Evolutionary conservation across 2,888 invertebrate genomes (phyloP).

Genomic region (Helobdella robusta): DNA sequence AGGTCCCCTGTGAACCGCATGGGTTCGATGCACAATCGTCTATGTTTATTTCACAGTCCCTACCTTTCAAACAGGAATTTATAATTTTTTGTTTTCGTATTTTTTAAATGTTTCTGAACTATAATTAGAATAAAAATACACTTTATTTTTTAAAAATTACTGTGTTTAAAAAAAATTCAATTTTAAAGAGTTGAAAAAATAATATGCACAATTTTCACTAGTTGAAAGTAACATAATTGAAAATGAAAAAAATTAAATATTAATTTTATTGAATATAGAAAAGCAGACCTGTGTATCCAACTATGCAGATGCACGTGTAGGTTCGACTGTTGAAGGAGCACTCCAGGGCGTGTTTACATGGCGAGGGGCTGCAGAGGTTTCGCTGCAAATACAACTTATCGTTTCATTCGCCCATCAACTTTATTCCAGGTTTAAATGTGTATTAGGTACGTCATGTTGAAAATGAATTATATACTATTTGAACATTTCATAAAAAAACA

Average conservation of each 20-base stretch:
- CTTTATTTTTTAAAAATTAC: too few species aligned
- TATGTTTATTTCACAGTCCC: slow-evolving; percentile 58
- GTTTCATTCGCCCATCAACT: neutral
- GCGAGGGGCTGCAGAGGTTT: neutral
- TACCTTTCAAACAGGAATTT: neutral
- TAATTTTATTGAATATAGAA: neutral
- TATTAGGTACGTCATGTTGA: too few species aligned
- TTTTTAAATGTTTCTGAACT: neutral
- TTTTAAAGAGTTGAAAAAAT: neutral
- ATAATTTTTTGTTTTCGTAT: neutral
- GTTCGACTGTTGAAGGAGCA: slow-evolving; percentile 7
- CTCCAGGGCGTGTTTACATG: slow-evolving; percentile 1
- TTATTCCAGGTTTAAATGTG: too few species aligned
- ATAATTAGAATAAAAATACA: neutral
- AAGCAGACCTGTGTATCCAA: slow-evolving; percentile 6
- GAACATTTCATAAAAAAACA: too few species aligned
- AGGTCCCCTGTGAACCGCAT: slow-evolving; percentile 83
- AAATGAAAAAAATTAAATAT: neutral
- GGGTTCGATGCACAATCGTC: slow-evolving; percentile 88
- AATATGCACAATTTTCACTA: neutral
- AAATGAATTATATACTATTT: too few species aligned
- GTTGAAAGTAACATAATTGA: too few species aligned
- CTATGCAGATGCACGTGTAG: slow-evolving; percentile 16
- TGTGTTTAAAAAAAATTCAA: neutral
- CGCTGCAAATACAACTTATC: neutral